These are phyloP conservation scores for Apocheima hispidaria DNA, from an alignment of 2,888 invertebrate genomes.

Conservation along the genomic window DNA sequence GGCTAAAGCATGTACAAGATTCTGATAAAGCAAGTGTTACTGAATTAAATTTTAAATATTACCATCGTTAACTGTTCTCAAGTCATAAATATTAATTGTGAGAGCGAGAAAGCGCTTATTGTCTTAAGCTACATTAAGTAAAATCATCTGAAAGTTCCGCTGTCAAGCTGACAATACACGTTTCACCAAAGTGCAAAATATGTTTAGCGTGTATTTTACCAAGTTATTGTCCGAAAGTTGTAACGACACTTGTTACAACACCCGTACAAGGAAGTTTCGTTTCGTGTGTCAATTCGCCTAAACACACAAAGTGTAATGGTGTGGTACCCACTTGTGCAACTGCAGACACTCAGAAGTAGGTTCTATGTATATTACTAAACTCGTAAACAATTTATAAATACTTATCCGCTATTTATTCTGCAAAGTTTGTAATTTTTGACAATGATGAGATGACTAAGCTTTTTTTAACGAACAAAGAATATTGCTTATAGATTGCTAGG, in stretches of 20 bases:
- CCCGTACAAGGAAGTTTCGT: constrained; percentile 43
- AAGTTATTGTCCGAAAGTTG: constrained; percentile 58
- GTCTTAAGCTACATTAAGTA: too few relatives aligned
- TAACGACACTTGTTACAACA: constrained; percentile 61
- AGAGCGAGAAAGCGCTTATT: too few relatives aligned
- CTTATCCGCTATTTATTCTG: neutral
- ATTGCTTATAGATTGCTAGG: neutral
- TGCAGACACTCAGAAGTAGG: constrained; percentile 17
- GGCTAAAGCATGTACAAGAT: too few relatives aligned
- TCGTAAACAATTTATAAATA: constrained; percentile 40
- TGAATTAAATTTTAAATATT: too few relatives aligned
- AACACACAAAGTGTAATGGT: constrained; percentile 38
- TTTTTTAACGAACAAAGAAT: neutral
- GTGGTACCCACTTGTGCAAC: constrained; percentile 40
- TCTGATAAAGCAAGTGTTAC: too few relatives aligned
- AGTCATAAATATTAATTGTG: too few relatives aligned
- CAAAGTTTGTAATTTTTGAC: constrained; percentile 2
- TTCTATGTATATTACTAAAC: constrained; percentile 28
- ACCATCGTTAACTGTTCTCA: too few relatives aligned
- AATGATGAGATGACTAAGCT: constrained; percentile 1
- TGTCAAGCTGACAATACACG: too few relatives aligned
- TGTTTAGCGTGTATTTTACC: neutral
- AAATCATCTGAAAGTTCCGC: too few relatives aligned
- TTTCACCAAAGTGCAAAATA: too few relatives aligned
- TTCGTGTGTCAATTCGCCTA: constrained; percentile 45